These are phyloP conservation scores for Apodemia zela DNA, from an alignment of 2,888 invertebrate species.

Conservation along the genomic window DNA sequence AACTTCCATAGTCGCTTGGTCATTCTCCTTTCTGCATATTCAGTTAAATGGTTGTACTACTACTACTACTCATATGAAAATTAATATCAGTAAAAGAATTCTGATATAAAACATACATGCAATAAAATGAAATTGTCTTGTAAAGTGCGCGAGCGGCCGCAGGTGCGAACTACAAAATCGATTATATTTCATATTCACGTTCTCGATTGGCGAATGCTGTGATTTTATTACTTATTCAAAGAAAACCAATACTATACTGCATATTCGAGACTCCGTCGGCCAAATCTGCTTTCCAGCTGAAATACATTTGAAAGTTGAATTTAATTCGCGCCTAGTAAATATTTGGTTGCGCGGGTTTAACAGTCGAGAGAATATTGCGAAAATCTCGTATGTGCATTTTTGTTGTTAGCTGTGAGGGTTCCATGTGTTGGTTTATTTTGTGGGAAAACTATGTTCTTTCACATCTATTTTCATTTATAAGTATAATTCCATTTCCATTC, in stretches of 20 bases:
- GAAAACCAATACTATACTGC: neutral
- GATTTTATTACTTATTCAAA: conserved; percentile 5
- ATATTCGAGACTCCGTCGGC: neutral
- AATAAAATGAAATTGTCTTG: neutral
- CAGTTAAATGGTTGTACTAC: too few relatives aligned
- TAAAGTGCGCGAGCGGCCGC: neutral
- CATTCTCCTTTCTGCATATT: too few relatives aligned
- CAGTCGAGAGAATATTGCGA: neutral
- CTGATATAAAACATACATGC: neutral
- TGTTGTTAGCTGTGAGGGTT: neutral
- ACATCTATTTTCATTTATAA: too few relatives aligned
- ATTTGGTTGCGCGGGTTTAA: neutral
- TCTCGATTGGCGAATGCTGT: neutral
- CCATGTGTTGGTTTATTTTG: neutral
- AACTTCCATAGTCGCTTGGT: too few relatives aligned
- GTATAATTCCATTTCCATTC: too few relatives aligned
- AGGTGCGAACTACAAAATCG: conserved; percentile 2
- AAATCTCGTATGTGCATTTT: neutral
- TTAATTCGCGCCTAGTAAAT: neutral
- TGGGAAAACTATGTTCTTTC: neutral
- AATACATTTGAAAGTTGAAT: neutral
- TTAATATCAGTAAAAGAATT: neutral
- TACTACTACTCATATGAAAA: neutral
- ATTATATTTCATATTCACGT: neutral
- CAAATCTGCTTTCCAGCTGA: conserved; percentile 1